Evolutionary conservation across 2,113 vertebrate genomes (phyloP).

Genomic region (Varanus salvator): DNA sequence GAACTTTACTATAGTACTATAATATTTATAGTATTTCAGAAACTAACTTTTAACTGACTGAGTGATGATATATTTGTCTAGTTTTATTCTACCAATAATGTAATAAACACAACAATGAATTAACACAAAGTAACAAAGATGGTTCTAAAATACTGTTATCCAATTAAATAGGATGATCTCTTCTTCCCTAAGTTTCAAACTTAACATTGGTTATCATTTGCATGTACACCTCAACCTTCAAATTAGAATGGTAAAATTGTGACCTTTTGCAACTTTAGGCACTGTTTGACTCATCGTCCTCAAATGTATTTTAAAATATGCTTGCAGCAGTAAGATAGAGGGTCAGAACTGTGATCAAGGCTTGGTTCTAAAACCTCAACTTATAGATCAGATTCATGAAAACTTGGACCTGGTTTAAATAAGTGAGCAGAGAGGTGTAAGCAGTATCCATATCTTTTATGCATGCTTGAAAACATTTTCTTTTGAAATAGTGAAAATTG

Average conservation of each 20-base stretch:
- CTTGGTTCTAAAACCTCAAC: not conserved
- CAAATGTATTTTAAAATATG: not conserved
- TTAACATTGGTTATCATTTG: not conserved
- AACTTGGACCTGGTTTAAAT: not conserved
- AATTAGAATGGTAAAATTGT: not conserved
- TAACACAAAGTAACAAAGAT: not conserved
- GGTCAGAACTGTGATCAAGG: not conserved
- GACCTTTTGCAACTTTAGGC: not conserved
- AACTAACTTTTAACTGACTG: not conserved
- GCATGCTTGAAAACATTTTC: not conserved
- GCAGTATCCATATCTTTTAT: not conserved
- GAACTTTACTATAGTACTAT: too few species aligned
- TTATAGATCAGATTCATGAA: not conserved
- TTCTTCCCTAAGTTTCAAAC: not conserved
- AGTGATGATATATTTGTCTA: too few species aligned
- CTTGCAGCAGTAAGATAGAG: not conserved
- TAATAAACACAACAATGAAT: not conserved
- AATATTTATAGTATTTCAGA: not conserved
- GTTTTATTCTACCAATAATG: too few species aligned
- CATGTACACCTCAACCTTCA: not conserved
- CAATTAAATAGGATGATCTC: not conserved
- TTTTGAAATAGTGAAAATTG: not conserved
- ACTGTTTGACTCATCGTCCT: not conserved
- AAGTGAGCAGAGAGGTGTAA: not conserved
- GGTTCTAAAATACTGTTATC: not conserved